phyloP scores from a whole-genome alignment of 2,888 invertebrate genomes.

The Leptopilina syphax region DNA sequence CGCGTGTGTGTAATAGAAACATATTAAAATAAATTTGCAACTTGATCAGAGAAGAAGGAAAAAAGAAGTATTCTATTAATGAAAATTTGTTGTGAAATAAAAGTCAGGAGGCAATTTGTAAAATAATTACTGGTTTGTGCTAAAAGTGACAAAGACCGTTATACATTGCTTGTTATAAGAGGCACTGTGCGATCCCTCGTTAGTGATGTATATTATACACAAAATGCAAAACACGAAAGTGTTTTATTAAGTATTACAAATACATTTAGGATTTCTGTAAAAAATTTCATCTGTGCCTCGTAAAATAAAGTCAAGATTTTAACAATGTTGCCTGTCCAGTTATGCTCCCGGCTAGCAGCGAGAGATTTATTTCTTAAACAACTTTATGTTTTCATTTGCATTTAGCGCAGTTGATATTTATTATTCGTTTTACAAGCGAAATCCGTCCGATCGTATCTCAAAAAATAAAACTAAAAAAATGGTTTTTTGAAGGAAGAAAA shows the following conservation, averaged over 20 bases:
- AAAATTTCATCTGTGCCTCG: background rate
- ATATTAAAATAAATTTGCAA: too few species aligned
- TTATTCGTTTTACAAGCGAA: background rate
- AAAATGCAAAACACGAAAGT: conserved; percentile 25
- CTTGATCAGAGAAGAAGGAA: too few species aligned
- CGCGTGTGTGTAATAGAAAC: too few species aligned
- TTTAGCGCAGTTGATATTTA: background rate
- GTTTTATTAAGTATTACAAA: conserved; percentile 40
- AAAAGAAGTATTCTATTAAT: background rate
- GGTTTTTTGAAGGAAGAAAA: too few species aligned
- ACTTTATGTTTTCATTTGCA: conserved; percentile 35
- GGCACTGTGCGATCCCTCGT: conserved; percentile 12
- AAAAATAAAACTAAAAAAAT: background rate
- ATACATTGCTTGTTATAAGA: conserved; percentile 31
- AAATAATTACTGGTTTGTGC: conserved; percentile 29
- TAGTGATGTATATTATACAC: conserved; percentile 2
- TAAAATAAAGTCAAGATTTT: background rate
- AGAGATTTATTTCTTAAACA: conserved; percentile 26
- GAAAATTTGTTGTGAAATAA: conserved; percentile 9
- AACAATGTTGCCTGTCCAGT: background rate
- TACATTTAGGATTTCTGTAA: conserved; percentile 6
- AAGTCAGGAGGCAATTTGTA: conserved; percentile 18
- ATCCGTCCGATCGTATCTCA: background rate
- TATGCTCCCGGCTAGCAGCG: conserved; percentile 18
- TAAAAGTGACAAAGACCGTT: conserved; percentile 34